A percentile compares a stretch with the other conserved stretches of the same genome.
Conservation (phyloP, 2,888 invertebrate species). For the Lepidonotus clava region DNA sequence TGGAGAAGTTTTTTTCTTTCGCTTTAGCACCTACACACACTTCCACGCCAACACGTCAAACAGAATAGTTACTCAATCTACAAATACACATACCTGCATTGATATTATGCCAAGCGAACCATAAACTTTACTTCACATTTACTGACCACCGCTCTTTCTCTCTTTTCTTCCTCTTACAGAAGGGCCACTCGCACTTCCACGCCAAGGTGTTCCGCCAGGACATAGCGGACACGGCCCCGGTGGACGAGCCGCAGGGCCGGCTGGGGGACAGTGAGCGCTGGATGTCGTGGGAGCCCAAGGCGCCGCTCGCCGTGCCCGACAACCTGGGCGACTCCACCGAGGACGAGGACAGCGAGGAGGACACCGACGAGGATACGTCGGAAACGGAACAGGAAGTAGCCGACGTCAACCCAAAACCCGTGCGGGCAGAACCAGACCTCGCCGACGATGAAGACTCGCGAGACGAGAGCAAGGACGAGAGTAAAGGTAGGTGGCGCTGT, state of each 20-base stretch:
- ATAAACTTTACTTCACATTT: too few species aligned
- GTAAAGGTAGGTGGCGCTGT: constrained; percentile 23
- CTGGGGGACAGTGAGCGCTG: constrained; percentile 38
- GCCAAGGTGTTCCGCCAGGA: constrained; percentile 49
- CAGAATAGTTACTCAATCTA: too few species aligned
- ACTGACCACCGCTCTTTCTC: too few species aligned
- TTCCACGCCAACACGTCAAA: too few species aligned
- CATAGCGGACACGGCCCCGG: background rate
- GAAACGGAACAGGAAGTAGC: background rate
- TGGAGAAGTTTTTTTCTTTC: too few species aligned
- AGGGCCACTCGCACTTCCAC: constrained; percentile 49
- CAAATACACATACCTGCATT: too few species aligned
- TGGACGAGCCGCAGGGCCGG: constrained; percentile 44
- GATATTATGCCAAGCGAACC: too few species aligned
- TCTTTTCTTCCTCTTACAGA: constrained; percentile 6
- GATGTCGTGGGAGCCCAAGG: constrained; percentile 51
- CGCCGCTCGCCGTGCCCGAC: constrained; percentile 32
- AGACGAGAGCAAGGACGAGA: constrained; percentile 6
- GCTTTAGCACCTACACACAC: too few species aligned
- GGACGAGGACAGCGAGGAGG: constrained; percentile 11
- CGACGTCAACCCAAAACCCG: background rate
- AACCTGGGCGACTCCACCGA: constrained; percentile 33
- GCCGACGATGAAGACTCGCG: background rate
- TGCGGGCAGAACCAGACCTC: background rate
- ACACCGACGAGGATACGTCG: background rate